Evolutionary conservation across 2,113 vertebrate species (phyloP), one percentile per base, ranked within the genome.

Genomic region (Anarhynchus alexandrinus): DNA sequence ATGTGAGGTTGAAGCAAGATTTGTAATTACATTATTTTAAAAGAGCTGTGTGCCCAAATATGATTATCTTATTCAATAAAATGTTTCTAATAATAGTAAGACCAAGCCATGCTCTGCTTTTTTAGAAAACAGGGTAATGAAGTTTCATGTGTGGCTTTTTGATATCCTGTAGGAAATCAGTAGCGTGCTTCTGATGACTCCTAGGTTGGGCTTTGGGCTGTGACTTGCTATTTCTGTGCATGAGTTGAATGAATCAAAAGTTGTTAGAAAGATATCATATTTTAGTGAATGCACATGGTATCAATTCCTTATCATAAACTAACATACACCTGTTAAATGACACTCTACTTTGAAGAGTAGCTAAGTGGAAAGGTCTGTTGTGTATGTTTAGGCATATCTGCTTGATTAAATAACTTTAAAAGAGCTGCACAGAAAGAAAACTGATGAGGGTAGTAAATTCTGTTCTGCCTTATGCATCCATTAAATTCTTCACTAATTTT

Each of bases 401-500:
- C 61, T 95, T 86, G 65, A 89, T 92, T 91, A 76, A 94, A 79
- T 88, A 74, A 86, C 64, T 88, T 95, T 52, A 16, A 52, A 94
- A 93, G 81, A 93, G 73, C 69, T 94, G 69, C 36, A 76, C 70
- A 89, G 57, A 95, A 86, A 88, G 79, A 93, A 96, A 97, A 93
- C 71, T 95, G 93, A 91, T 96, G 93, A 97, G 91, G 38, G 74
- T 90, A 76, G 88, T 95, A 85, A 93, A 95, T 95, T 97, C 91
- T 97, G 47, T 95, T 96, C 93, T 95, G 86, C 93, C 49, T 80
- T 95, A 69, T 94, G 80, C 91, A 25, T 94, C 95, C 86, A 80
- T 95, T 94, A 93, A 87, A 61, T 89, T 91, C 73, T 82, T 91
- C 80, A 29, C 81, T 80, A 90, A 47, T 91, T 86, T 86, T 95